Evolutionary conservation across 2,888 invertebrate species (phyloP), one percentile per base, ranked within the genome.

Genomic region (Napeogenes sylphis): DNA sequence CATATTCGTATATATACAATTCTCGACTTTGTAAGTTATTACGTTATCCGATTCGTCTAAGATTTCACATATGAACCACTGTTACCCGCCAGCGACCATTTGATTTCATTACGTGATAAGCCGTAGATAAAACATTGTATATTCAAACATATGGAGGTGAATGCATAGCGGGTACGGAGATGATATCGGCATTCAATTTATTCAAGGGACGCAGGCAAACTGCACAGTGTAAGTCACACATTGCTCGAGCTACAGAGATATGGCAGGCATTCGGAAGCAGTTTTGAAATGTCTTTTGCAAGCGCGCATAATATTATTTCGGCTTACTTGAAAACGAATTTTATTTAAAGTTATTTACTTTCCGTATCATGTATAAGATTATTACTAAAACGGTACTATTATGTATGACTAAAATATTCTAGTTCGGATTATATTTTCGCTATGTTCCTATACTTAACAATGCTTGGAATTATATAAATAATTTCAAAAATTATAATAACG

Each of bases 81-180:
- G 10, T 51, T 51, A 51, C 51, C 51, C 51, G 61, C 61, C 65
- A 63, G 55, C 46, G 53, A 51, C 61, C 55, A 63, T 64, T 64
- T 57, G 61, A 67, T 67, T 63, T 56, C 65, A 61, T 63, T 61
- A 61, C 55, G 42, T 21, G 67, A 67, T 65, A 67, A 62, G 62
- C 53, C 54, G 14, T n/a, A 47, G 66, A 66, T 66, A 66, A 55
- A 60, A 67, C 53, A 59, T 61, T 65, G 63, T 65, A 58, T 61
- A 63, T 65, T 63, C 63, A 67, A 63, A 61, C 58, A 4, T 58
- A 51, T 51, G 30, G 30, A 53, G 60, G 13, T 46, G 47, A 56
- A 60, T 63, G 56, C 59, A 59, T 45, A 51, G 35, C 59, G 56
- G 55, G 56, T 45, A 59, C 58, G 35, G 35, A 59, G 63, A 63